phyloP scores from a whole-genome alignment of 2,797 vertebrate genomes.

The Discoglossus pictus region DNA sequence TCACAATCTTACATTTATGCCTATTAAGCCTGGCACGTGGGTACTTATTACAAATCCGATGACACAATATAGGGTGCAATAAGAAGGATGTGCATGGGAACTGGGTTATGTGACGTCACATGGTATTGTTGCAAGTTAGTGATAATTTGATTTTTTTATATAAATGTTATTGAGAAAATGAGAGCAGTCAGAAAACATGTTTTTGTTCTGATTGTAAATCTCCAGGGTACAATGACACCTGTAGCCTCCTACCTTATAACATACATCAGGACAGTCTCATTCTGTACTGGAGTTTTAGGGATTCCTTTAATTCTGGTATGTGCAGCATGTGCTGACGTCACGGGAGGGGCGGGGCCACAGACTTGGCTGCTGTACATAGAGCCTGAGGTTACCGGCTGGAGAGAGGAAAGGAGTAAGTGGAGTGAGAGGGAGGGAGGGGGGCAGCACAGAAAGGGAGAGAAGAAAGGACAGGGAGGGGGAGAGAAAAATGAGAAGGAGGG shows the following conservation, averaged over 20 bases:
- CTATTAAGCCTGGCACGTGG: background rate
- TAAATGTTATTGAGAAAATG: no score
- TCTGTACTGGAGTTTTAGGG: background rate
- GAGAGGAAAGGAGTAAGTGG: constrained; percentile 5
- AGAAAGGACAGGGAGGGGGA: background rate
- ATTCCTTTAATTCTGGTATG: constrained; percentile 27
- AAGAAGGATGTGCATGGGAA: no score
- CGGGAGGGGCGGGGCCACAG: constrained; percentile 13
- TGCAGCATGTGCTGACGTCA: constrained; percentile 41
- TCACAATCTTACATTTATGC: constrained; percentile 9
- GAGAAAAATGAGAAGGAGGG: background rate
- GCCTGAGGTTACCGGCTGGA: constrained; percentile 29
- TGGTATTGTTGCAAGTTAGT: no score
- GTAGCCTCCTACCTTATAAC: no score
- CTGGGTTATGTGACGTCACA: no score
- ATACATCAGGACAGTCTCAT: no score
- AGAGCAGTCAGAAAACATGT: no score
- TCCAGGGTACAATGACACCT: no score
- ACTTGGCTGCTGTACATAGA: constrained; percentile 15
- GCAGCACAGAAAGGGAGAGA: background rate
- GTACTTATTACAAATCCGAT: background rate
- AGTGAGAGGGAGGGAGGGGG: background rate
- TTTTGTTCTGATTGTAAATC: no score
- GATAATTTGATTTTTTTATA: no score
- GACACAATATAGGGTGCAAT: background rate